These are phyloP conservation scores for Rhingia campestris DNA, from an alignment of 2,888 invertebrate genomes.

Conservation along the genomic window DNA sequence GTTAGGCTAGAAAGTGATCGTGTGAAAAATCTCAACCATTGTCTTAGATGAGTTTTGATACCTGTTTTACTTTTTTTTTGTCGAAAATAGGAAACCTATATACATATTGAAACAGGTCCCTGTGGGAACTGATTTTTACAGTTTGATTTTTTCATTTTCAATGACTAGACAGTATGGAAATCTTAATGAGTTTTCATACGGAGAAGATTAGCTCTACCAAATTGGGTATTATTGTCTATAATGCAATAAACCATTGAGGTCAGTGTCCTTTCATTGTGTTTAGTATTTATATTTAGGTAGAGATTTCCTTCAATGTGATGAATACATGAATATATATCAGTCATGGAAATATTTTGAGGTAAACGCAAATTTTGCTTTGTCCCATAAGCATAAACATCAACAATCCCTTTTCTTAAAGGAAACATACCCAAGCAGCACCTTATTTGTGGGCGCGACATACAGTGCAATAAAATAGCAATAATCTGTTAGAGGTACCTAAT, in stretches of 20 bases:
- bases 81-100: neutral
- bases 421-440: too few species aligned
- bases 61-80: neutral
- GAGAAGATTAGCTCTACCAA: constrained; percentile 3
- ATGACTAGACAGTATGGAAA: constrained; percentile 21
- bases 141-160: constrained; percentile 26
- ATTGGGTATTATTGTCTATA: constrained; percentile 10
- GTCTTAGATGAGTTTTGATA: constrained; percentile 5
- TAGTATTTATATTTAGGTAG: neutral
- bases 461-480: too few species aligned
- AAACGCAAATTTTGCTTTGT: too few species aligned
- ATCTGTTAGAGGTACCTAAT: too few species aligned
- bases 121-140: constrained; percentile 54
- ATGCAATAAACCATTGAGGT: constrained; percentile 2
- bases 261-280: constrained; percentile 20
- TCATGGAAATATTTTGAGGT: too few species aligned
- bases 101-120: constrained; percentile 3
- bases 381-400: too few species aligned
- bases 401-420: too few species aligned
- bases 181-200: constrained; percentile 2
- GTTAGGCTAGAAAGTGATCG: constrained; percentile 51
- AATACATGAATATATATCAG: neutral
- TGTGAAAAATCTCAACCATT: constrained; percentile 44
- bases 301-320: neutral
- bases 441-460: too few species aligned